phyloP scores from a whole-genome alignment of 2,888 invertebrate species.

The Chrysomela aeneicollis region DNA sequence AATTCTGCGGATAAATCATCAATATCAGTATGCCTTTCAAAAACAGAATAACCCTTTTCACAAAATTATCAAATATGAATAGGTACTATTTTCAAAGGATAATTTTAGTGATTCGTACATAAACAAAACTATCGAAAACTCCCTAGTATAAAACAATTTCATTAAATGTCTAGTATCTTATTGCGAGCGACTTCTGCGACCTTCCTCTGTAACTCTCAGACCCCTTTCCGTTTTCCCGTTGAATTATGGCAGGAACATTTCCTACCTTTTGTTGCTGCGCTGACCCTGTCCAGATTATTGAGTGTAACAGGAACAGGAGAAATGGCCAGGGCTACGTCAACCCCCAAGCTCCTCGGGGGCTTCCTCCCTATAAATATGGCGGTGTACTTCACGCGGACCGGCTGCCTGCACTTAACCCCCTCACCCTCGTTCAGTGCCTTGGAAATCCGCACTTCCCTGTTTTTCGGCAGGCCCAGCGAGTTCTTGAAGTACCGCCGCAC shows the following conservation, averaged over 20 bases:
- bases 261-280: slow-evolving; percentile 60
- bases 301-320: slow-evolving; percentile 61
- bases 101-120: too few relatives aligned
- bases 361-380: slow-evolving; percentile 59
- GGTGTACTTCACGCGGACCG: slow-evolving; percentile 57
- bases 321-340: slow-evolving; percentile 55
- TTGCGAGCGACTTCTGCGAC: too few relatives aligned
- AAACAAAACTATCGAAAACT: too few relatives aligned
- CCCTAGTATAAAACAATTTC: too few relatives aligned
- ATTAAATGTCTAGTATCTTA: too few relatives aligned
- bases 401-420: slow-evolving; percentile 57
- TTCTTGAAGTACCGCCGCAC: slow-evolving; percentile 59
- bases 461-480: slow-evolving; percentile 48
- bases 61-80: too few relatives aligned
- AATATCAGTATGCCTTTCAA: too few relatives aligned
- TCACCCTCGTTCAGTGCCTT: slow-evolving; percentile 57
- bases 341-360: slow-evolving; percentile 46
- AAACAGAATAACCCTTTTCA: too few relatives aligned
- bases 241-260: neutral
- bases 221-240: neutral
- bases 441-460: slow-evolving; percentile 53
- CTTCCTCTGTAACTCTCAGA: neutral
- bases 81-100: too few relatives aligned
- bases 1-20: too few relatives aligned
- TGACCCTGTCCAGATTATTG: slow-evolving; percentile 60